These are phyloP conservation scores for Petrolisthes cinctipes DNA, from an alignment of 2,888 invertebrate genomes.

Conservation along the genomic window DNA sequence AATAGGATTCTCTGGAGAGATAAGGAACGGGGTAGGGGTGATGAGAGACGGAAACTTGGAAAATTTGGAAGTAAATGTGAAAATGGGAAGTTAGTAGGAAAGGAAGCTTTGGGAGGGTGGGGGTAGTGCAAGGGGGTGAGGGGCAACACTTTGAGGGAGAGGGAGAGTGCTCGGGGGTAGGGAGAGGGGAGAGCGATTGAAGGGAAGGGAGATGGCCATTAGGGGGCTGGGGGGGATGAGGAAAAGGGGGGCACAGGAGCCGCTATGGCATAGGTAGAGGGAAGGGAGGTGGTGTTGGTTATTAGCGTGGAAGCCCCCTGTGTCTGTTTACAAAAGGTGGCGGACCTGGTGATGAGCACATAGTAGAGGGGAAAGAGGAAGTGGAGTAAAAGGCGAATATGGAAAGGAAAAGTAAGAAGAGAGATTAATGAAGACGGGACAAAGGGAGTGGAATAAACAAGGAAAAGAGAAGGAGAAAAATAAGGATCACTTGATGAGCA, in stretches of 20 bases:
- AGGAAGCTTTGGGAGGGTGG: background rate
- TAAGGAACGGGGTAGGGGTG: background rate
- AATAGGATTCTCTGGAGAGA: background rate
- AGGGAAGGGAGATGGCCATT: background rate
- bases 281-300: background rate
- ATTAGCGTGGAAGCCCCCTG: background rate
- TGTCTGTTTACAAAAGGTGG: background rate
- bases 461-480: background rate
- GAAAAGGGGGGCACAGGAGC: background rate
- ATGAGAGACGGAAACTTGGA: background rate
- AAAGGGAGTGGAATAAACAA: background rate
- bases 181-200: background rate
- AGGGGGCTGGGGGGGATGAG: background rate
- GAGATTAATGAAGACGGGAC: background rate
- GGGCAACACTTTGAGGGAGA: background rate
- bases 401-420: background rate
- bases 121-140: background rate
- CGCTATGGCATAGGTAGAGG: background rate
- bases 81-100: background rate
- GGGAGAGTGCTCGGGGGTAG: background rate
- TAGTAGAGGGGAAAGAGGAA: conserved; percentile 1
- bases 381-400: background rate
- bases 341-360: background rate
- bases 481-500: no score
- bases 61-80: background rate